These are phyloP conservation scores for Eolophus roseicapilla DNA, from an alignment of 2,113 vertebrate species.

Conservation along the genomic window DNA sequence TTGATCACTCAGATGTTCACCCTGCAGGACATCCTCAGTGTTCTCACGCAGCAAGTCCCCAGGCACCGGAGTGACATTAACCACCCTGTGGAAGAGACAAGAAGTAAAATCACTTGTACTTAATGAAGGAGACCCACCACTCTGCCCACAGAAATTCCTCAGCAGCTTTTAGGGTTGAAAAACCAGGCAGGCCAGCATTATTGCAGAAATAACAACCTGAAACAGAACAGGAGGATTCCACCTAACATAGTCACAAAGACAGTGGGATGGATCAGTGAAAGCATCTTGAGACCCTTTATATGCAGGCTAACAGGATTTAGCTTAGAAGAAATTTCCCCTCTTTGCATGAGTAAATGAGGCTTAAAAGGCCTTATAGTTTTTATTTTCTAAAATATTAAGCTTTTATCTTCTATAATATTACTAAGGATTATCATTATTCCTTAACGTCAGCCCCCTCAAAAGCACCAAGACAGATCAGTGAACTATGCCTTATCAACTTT, in stretches of 20 bases:
- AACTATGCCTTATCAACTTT: not conserved
- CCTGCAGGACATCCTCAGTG: constrained; percentile 94
- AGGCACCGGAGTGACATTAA: constrained; percentile 87
- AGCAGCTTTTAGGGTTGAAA: not conserved
- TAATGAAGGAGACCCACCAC: not conserved
- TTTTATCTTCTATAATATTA: not conserved
- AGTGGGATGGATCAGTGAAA: not conserved
- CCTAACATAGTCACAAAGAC: not conserved
- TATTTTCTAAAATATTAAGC: not conserved
- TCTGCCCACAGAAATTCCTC: not conserved
- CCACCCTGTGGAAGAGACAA: constrained; percentile 74
- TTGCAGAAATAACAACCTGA: not conserved
- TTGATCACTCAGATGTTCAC: constrained; percentile 96
- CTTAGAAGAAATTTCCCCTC: not conserved
- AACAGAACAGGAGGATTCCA: not conserved
- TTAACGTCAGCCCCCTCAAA: not conserved
- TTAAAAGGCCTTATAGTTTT: not conserved
- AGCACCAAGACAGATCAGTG: not conserved
- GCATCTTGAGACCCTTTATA: not conserved
- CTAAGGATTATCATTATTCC: not conserved
- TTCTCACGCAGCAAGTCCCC: constrained; percentile 94
- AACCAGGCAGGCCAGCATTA: not conserved
- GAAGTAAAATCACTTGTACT: not conserved
- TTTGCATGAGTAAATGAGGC: not conserved
- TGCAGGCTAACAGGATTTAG: not conserved